Percentiles rank a stretch among this genome's conserved stretches.
Evolutionary conservation across 1,140 invertebrate genomes (phyloP).

Genomic region (Drosophila pruinosa): DNA sequence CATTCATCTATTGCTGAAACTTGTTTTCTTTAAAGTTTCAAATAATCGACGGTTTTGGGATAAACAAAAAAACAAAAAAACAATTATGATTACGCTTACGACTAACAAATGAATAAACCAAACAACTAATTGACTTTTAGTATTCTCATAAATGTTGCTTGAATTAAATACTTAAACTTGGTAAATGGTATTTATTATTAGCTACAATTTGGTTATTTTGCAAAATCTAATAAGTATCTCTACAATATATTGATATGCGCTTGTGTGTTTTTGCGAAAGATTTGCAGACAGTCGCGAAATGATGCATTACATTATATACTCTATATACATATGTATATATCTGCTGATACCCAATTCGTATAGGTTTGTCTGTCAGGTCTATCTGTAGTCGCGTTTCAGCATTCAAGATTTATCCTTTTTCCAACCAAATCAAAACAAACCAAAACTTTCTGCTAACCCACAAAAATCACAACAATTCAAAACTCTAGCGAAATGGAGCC

Average conservation of each 20-base stretch:
- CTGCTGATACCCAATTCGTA: background rate
- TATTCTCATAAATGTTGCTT: constrained; percentile 45
- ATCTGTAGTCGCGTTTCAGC: no score
- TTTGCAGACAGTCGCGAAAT: constrained; percentile 55
- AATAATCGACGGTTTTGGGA: constrained; percentile 64
- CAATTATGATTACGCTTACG: constrained; percentile 32
- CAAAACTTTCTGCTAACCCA: constrained; percentile 45
- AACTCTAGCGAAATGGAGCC: constrained; percentile 82
- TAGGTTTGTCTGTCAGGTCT: background rate
- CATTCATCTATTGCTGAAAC: constrained; percentile 42
- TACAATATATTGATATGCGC: constrained; percentile 50
- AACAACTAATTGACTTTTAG: constrained; percentile 47
- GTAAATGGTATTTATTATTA: constrained; percentile 57
- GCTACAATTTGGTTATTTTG: constrained; percentile 71
- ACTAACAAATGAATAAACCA: constrained; percentile 56
- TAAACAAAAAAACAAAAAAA: constrained; percentile 13
- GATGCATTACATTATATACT: no score
- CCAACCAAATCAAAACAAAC: background rate
- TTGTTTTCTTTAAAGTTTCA: background rate
- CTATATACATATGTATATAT: constrained; percentile 9
- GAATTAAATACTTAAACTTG: constrained; percentile 39
- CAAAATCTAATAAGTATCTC: constrained; percentile 62
- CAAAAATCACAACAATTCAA: constrained; percentile 22
- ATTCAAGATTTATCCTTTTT: background rate
- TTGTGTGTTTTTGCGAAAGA: constrained; percentile 73